Evolutionary conservation across 2,888 invertebrate genomes (phyloP), one percentile per base, ranked within the genome.

Genomic region (Plebejus anna): DNA sequence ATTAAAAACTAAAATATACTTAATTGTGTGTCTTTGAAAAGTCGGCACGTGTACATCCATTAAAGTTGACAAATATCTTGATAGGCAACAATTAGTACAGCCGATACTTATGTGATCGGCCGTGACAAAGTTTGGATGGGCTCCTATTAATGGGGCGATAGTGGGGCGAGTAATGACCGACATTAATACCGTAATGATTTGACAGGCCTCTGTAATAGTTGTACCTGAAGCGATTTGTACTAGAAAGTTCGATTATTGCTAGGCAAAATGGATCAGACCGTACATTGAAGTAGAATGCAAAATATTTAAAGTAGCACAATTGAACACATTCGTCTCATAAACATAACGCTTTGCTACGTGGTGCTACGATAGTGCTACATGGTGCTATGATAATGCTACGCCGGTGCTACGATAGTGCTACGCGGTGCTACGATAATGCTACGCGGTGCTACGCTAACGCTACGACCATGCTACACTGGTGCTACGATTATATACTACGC

Each of bases 111-210:
- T 51, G 73, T 47, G 32, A 51, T 47, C 13, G 71, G 4, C 72
- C 72, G 73, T 73, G 51, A 55, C 73, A 32, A 73, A 73, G 73
- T 73, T 73, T 73, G 51, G 73, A 73, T 73, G 47, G 73, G 28
- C 55, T 51, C 3, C 73, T 73, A 73, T 73, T 73, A 73, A 55
- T 73, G 51, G 32, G 73, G 32, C 55, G 32, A 73, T 73, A 73
- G 55, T 73, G 47, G 73, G 38, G 28, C 73, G 47, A 73, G 51
- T 73, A 73, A 73, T 73, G 32, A 28, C 55, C 51, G 47, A 22
- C 73, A 73, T 55, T 73, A 73, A 73, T 55, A 51, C 51, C 28
- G 28, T 73, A 73, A 73, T 73, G 73, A 73, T 73, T 73, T 73
- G 73, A 73, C 73, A 28, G 73, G 51, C 22, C 73, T 55, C 32